Base-by-base conservation (phyloP, 2,797 vertebrate genomes). In the Bradypodion ventrale region DNA sequence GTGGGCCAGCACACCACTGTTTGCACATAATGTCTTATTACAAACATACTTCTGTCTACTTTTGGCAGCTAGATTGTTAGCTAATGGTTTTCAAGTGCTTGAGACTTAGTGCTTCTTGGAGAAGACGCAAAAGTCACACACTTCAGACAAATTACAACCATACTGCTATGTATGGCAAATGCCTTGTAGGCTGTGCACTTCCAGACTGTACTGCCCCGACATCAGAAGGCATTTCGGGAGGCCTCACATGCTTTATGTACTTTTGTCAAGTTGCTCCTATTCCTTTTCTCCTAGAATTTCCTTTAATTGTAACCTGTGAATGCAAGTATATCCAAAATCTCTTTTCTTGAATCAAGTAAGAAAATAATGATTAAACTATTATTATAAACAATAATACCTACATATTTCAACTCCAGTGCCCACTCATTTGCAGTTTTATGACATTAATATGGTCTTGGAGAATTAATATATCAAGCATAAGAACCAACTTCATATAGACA, bases 401-500 rank as follows among this genome's bases (percentile, higher is more conserved):
- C 83, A 94, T 90, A 91, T 91, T 56, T 87, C 86, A 78, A 86
- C 77, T 90, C 89, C 32, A 7, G 25, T 91, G 69, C 32, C 70
- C 52, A 70, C 56, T 49, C 84, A 40, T 69, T 66, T 59, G 75
- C 25, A 91, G 88, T 59, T 84, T 90, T 91, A 63, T 84, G 75
- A 75, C 89, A 85, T 1, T 1, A 82, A 83, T 86, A 59, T 81
- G 88, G 79, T 75, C 87, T 88, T n/a, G 91, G 91, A 87, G 80
- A 89, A 68, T 84, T 83, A 84, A 85, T 94, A 93, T 91, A 93
- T 92, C 91, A 89, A 74, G 84, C 85, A 88, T 19, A 56, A 56
- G 78, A 92, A 90, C 89, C 52, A 82, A 84, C 83, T 86, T 84
- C 83, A n/a, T 44, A 83, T 76, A 91, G 90, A 87, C 87, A 85